Conservation (phyloP, 2,797 vertebrate genomes). For the Micropoecilia bifurca region DNA sequence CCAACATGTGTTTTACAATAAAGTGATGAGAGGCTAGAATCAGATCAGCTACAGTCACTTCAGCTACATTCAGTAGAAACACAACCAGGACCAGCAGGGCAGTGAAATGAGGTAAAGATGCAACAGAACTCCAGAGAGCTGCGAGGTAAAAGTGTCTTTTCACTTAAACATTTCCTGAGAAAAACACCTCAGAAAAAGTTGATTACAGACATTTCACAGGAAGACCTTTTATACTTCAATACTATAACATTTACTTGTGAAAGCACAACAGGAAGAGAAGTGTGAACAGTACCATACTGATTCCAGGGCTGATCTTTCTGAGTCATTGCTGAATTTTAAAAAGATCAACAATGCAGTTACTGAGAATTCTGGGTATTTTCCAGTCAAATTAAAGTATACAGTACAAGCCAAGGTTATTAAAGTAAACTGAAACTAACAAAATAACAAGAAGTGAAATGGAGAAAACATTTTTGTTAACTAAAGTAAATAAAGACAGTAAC, state of each 20-base stretch:
- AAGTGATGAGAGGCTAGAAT: neutral
- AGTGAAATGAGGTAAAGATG: neutral
- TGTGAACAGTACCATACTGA: neutral
- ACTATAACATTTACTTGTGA: neutral
- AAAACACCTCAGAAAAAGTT: neutral
- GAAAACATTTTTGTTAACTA: no score
- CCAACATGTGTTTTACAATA: neutral
- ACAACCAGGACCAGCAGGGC: neutral
- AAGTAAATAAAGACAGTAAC: no score
- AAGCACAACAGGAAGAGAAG: neutral
- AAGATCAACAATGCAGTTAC: neutral
- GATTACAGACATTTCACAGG: neutral
- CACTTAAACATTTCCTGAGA: neutral
- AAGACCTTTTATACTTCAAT: neutral
- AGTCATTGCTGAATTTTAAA: neutral
- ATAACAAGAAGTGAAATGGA: no score
- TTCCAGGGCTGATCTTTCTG: neutral
- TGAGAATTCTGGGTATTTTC: neutral
- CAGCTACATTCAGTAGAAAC: neutral
- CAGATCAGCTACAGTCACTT: neutral
- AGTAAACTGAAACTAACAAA: no score
- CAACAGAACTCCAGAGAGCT: neutral
- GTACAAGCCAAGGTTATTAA: no score
- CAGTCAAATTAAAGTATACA: neutral
- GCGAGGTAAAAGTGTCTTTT: neutral